phyloP scores from a whole-genome alignment of 2,113 vertebrate species.

The Apodemus sylvaticus region DNA sequence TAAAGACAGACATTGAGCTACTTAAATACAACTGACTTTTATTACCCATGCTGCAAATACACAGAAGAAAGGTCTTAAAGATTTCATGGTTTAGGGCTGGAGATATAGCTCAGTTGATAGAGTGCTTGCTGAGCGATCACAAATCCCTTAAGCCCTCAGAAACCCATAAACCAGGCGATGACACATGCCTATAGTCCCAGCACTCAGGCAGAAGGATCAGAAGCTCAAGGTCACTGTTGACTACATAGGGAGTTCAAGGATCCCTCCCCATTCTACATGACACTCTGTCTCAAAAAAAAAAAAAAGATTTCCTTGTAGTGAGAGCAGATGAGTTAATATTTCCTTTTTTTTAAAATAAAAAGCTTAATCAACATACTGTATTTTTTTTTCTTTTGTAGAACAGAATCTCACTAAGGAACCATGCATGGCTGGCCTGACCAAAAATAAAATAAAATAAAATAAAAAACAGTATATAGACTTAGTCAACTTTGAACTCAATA shows the following conservation, averaged over 20 bases:
- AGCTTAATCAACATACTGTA: not conserved
- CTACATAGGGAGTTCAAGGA: not conserved
- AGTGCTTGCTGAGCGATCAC: not conserved
- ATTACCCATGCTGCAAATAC: not conserved
- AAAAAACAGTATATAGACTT: not conserved
- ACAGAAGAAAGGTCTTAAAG: slow-evolving; percentile 13
- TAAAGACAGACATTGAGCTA: slow-evolving; percentile 11
- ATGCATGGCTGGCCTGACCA: not conserved
- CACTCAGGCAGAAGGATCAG: not conserved
- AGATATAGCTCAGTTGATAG: not conserved
- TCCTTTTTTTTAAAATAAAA: not conserved
- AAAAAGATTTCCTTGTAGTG: not conserved
- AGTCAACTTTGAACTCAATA: not conserved
- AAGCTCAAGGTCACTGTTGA: not conserved
- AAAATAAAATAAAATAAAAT: too few relatives aligned
- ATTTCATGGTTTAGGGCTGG: not conserved
- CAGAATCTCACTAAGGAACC: not conserved
- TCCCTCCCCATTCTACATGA: not conserved
- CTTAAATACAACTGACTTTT: slow-evolving; percentile 23
- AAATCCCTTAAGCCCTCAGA: not conserved
- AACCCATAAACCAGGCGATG: too few relatives aligned
- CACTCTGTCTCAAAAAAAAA: not conserved
- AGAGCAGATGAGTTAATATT: not conserved
- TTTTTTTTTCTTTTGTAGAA: not conserved
- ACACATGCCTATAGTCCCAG: not conserved